phyloP scores from a whole-genome alignment of 2,113 vertebrate genomes.

The Chrysemys picta region DNA sequence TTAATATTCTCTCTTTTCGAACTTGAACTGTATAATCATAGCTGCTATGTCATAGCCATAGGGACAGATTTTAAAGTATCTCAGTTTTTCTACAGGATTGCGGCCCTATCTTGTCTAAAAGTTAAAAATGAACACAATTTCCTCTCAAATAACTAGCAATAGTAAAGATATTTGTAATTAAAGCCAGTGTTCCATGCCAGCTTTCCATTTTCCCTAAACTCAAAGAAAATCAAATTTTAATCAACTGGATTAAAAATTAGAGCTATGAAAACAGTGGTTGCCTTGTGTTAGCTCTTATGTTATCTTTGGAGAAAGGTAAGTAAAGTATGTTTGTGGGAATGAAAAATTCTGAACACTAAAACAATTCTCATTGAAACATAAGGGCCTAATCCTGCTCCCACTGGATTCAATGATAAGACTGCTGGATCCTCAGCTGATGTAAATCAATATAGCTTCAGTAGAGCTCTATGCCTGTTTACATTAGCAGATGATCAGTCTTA shows the following conservation, averaged over 20 bases:
- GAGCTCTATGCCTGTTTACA: background rate
- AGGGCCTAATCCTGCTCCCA: background rate
- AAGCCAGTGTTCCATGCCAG: background rate
- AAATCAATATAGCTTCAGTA: background rate
- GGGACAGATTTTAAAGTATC: background rate
- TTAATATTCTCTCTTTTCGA: background rate
- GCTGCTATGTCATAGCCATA: background rate
- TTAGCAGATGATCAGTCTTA: background rate
- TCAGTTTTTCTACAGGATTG: background rate
- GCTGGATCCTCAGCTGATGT: background rate
- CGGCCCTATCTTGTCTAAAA: background rate
- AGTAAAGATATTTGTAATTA: background rate
- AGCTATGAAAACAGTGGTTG: background rate
- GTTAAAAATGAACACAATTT: background rate
- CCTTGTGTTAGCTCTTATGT: background rate
- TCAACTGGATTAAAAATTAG: background rate
- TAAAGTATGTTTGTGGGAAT: background rate
- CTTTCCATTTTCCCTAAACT: background rate
- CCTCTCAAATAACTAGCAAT: background rate
- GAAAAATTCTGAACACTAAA: background rate
- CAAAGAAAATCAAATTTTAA: background rate
- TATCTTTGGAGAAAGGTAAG: background rate
- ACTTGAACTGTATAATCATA: background rate
- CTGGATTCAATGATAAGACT: rapidly evolving
- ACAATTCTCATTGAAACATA: background rate